phyloP scores from a whole-genome alignment of 2,888 invertebrate genomes.

The Arge pagana region DNA sequence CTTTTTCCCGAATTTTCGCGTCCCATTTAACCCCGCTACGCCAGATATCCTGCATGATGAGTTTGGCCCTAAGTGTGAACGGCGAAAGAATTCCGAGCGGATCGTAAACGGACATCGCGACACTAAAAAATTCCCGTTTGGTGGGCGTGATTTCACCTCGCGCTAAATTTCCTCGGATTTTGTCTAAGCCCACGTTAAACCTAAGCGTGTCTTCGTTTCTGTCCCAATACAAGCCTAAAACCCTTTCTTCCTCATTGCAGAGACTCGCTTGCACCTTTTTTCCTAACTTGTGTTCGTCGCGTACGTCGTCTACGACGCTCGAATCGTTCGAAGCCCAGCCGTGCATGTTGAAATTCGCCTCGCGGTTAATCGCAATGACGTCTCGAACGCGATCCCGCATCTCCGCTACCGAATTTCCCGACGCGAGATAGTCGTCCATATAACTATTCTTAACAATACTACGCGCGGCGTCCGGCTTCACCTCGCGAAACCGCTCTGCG shows the following conservation, averaged over 20 bases:
- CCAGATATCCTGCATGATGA: conserved; percentile 41
- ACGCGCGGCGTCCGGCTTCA: conserved; percentile 33
- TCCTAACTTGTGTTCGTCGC: not conserved
- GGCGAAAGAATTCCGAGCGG: conserved; percentile 39
- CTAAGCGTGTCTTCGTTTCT: conserved; percentile 28
- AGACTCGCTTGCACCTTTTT: no score
- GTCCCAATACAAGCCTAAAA: conserved; percentile 33
- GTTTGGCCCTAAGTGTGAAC: conserved; percentile 31
- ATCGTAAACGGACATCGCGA: conserved; percentile 42
- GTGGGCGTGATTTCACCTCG: conserved; percentile 27
- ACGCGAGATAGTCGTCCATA: conserved; percentile 41
- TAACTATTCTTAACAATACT: conserved; percentile 40
- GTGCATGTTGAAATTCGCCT: conserved; percentile 33
- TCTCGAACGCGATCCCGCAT: conserved; percentile 29
- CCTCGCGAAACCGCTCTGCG: conserved; percentile 27
- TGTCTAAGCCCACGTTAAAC: conserved; percentile 28
- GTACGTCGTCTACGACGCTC: not conserved
- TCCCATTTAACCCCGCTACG: conserved; percentile 32
- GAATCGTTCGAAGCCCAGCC: conserved; percentile 30
- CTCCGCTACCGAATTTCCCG: conserved; percentile 31
- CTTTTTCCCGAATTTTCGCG: conserved; percentile 23
- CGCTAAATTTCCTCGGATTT: conserved; percentile 25
- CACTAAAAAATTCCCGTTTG: conserved; percentile 31
- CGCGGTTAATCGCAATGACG: conserved; percentile 25
- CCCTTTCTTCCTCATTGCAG: not conserved